A percentile compares a stretch with the other conserved stretches of the same genome.
These are phyloP conservation scores for Clinocottus analis DNA, from an alignment of 2,113 vertebrate genomes.

Conservation along the genomic window DNA sequence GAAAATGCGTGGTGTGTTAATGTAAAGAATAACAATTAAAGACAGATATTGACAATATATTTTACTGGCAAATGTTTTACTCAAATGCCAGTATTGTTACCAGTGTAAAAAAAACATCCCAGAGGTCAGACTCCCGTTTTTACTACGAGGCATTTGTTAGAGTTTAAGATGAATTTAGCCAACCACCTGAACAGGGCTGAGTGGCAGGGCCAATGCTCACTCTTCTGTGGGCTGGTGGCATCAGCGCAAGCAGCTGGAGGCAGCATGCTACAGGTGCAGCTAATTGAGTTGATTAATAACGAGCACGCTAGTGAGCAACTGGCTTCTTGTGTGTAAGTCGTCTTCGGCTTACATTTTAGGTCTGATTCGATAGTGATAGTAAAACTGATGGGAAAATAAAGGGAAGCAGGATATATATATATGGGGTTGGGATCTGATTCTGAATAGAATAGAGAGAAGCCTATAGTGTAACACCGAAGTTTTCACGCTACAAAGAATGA, in stretches of 20 bases:
- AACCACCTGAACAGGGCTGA: neutral
- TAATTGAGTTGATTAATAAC: slow-evolving; percentile 3
- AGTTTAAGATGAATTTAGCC: neutral
- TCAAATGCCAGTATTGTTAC: neutral
- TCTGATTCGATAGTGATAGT: slow-evolving; percentile 25
- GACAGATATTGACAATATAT: neutral
- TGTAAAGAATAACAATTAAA: neutral
- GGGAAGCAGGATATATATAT: neutral
- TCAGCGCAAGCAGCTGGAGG: slow-evolving; percentile 6
- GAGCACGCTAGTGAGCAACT: neutral
- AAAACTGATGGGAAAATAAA: neutral
- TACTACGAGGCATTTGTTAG: neutral
- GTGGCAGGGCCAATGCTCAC: neutral
- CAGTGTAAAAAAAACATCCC: neutral
- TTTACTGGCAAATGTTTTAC: neutral
- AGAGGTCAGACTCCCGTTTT: neutral
- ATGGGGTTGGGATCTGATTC: neutral
- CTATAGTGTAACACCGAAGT: neutral
- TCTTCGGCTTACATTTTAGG: slow-evolving; percentile 8
- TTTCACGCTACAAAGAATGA: neutral
- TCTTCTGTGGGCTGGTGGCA: neutral
- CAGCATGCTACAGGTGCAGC: slow-evolving; percentile 23
- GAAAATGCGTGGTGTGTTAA: neutral
- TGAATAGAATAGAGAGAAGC: neutral
- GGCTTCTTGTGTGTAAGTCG: neutral